Base-by-base conservation (phyloP, 2,888 invertebrate genomes). In the Galerucella nymphaeae region DNA sequence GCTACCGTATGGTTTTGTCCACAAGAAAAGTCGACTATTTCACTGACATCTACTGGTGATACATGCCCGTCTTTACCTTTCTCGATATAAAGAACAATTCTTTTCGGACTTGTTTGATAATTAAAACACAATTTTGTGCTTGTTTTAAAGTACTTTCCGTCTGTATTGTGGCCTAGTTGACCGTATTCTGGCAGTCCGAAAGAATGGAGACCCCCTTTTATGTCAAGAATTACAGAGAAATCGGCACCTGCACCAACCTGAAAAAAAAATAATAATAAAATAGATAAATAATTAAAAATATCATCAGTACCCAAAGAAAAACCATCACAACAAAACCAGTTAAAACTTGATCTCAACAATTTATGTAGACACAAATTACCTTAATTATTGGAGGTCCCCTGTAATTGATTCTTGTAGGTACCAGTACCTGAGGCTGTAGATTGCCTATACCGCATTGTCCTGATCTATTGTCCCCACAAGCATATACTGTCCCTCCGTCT, bases 101-200 rank as follows among this genome's bases (percentile, higher is more conserved):
- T 92, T 83, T 96, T 94, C 8, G 97, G 97, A 63, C 91, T 90
- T 68, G 93, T 92, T 86, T 96, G 96, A 86, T 92, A 95, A 85
- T 94, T 93, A 89, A 91, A 97, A 80, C 94, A 93, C 82, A 97
- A 88, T 84, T 96, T 97, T 50, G 94, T 96, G 77, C 93, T 94
- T 14, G 94, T 95, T 72, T 96, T 93, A 86, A 98, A 97, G 85
- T 95, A 97, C 85, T 97, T 96, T 23, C 97, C 97, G 85, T 97
- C 97, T 0, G 96, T 95, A 85, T 97, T 97, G 86, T 97, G 97
- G 30, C 97, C 96, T 63, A 97, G 86, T 82, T 96, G 97, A 0
- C 98, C 98, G 84, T 95, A 96, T 83, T 98, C 97, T 0, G 98
- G 97, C 80, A 94, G 89, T 0, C 98, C 98, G 84, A 97, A 97